Base-by-base conservation (phyloP, 2,797 vertebrate species). In the Acrocephalus scirpaceus region DNA sequence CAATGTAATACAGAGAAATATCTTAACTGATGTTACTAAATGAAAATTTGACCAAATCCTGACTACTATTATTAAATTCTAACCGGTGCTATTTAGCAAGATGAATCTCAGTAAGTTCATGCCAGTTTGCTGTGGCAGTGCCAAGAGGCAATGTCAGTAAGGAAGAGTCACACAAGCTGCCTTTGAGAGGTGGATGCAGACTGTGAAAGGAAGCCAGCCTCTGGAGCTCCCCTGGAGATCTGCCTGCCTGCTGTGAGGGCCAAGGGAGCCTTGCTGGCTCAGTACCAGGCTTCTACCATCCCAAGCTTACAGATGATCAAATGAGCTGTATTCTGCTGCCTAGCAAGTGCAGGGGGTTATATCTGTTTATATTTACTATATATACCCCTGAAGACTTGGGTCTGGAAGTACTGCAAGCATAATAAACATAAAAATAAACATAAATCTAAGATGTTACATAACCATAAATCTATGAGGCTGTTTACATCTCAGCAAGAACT, bases 211-310 rank as follows among this genome's bases (percentile, higher is more conserved):
- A 48, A 67, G 36, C 7, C 9, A 4, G 16, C 7, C 42, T 23
- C 53, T 36, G 44, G 40, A 79, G 30, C 29, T 61, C 7, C 26
- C 13, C 61, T n/a, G 30, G 26, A 2, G 13, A 5, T 16, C 27
- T 56, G 16, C 8, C 19, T 65, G 34, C 25, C 66, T 81, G 53
- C 47, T 12, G 2, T 0, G 10, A 53, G 57, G 32, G 25, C 53
- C 16, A 20, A 22, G 58, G 34, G 30, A 71, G 32, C 2, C 5
- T 36, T 36, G 30, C 29, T 34, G 5, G 34, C 36, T 45, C 69
- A 22, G 38, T 1, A 19, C 16, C 13, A 56, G 84, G 12, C 21
- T 66, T 1, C 0, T 17, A 12, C 21, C 3, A 2, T 27, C 40
- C 40, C 64, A 16, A 60, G 25, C 6, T 48, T n/a, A 38, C 0